Evolutionary conservation across 2,888 invertebrate species (phyloP).

Genomic region (Diarsia rubi): DNA sequence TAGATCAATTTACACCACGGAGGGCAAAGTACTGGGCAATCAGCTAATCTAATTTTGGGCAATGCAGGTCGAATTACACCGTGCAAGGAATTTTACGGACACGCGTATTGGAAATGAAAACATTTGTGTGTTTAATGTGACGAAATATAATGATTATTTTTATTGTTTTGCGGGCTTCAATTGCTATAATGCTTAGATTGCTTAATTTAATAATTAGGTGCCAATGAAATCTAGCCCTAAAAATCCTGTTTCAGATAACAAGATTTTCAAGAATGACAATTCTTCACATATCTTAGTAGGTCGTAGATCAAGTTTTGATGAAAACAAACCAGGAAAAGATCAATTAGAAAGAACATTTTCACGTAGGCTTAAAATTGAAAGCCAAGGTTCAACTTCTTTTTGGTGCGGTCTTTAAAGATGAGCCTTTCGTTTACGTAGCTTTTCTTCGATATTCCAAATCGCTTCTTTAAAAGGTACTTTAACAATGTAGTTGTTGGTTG

Average conservation of each 20-base stretch:
- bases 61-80: conserved; percentile 45
- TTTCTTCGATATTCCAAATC: neutral
- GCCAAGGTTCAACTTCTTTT: neutral
- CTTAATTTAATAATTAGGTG: neutral
- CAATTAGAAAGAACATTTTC: neutral
- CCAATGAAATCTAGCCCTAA: neutral
- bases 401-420: neutral
- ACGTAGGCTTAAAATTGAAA: neutral
- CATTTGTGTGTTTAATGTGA: conserved; percentile 17
- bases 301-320: neutral
- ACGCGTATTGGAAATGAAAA: conserved; percentile 27
- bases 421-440: neutral
- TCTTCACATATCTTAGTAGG: neutral
- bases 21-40: conserved; percentile 37
- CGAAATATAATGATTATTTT: conserved; percentile 7
- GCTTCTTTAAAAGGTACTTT: neutral
- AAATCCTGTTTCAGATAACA: neutral
- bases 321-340: neutral
- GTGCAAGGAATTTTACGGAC: conserved; percentile 34
- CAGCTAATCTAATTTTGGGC: conserved; percentile 64
- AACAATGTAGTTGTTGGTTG: neutral
- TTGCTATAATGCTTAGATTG: neutral
- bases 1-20: conserved; percentile 65
- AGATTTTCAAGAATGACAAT: neutral
- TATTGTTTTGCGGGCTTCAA: neutral